These are phyloP conservation scores for Apodemia hepburni DNA, from an alignment of 2,888 invertebrate species.

Conservation along the genomic window DNA sequence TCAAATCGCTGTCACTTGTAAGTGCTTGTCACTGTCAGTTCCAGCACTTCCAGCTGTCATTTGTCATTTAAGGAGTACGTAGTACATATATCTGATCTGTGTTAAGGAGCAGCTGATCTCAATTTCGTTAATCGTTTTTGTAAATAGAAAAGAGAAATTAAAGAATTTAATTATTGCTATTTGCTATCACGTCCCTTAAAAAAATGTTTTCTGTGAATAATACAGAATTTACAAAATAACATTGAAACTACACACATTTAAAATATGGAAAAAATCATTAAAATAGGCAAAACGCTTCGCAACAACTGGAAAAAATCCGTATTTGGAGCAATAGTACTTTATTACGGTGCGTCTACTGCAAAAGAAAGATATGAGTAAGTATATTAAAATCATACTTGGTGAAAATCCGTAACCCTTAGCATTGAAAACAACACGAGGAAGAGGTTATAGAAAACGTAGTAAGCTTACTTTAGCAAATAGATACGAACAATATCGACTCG, in stretches of 20 bases:
- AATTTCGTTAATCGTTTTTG: not conserved
- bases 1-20: no score
- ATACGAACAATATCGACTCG: no score
- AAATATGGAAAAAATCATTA: constrained; percentile 78
- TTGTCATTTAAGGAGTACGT: no score
- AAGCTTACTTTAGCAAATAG: no score
- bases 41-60: no score
- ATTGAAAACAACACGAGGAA: no score
- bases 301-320: constrained; percentile 95
- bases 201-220: not conserved
- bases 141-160: not conserved
- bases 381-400: not conserved
- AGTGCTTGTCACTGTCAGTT: no score
- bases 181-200: not conserved
- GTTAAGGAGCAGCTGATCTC: not conserved
- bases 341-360: constrained; percentile 85
- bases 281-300: constrained; percentile 83
- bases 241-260: not conserved
- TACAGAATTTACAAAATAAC: not conserved
- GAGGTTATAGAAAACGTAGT: no score
- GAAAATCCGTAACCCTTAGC: no score
- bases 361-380: constrained; percentile 88
- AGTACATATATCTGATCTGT: no score
- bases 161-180: not conserved
- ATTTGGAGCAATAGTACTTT: constrained; percentile 82